Conservation (phyloP, 2,888 invertebrate genomes). For the Onchidella celtica region DNA sequence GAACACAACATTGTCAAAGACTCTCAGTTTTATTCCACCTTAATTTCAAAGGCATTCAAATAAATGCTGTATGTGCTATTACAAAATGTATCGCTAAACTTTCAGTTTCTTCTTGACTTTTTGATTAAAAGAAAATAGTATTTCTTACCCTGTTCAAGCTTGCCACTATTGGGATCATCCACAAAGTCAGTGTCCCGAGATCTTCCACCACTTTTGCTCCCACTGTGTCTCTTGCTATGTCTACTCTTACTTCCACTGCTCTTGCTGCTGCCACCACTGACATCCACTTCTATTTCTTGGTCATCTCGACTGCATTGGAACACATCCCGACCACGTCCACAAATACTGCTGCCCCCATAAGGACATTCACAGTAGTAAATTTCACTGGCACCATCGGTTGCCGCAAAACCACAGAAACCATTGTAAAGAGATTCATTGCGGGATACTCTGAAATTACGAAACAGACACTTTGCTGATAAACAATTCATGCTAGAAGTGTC, state of each 20-base stretch:
- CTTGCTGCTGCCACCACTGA: background rate
- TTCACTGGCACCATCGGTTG: background rate
- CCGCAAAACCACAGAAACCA: conserved; percentile 55
- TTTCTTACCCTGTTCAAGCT: background rate
- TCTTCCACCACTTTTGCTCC: background rate
- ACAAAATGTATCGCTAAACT: no score
- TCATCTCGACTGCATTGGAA: conserved; percentile 51
- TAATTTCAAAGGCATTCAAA: no score
- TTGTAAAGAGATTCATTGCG: conserved; percentile 55
- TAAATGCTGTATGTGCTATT: no score
- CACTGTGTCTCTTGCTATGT: background rate
- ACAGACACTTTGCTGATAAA: no score
- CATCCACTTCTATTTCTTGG: conserved; percentile 22
- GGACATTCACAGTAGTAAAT: conserved; percentile 57
- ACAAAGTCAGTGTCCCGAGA: background rate
- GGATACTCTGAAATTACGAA: conserved; percentile 53
- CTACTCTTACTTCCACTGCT: background rate
- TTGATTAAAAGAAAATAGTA: no score
- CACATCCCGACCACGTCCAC: conserved; percentile 52
- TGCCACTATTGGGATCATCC: background rate
- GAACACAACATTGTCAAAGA: no score
- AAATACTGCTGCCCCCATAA: conserved; percentile 38
- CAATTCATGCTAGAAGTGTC: no score
- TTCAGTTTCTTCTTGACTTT: no score
- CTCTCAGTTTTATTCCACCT: no score